phyloP scores from a whole-genome alignment of 1,140 invertebrate genomes.

The Phymastichus coffea region DNA sequence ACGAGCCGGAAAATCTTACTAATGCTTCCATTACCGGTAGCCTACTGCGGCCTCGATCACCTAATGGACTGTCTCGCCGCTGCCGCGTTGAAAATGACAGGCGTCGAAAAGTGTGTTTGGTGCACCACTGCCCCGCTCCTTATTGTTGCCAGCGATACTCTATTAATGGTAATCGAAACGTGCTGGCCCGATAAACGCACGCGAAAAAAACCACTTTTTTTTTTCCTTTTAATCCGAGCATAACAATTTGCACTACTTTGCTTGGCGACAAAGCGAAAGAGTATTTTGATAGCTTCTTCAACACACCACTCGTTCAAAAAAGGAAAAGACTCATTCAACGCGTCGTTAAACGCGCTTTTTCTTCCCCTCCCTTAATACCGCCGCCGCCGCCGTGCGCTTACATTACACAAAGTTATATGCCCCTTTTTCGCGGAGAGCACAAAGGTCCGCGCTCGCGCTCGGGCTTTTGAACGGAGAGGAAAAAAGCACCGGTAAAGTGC shows the following conservation, averaged over 20 bases:
- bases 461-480: too few species aligned
- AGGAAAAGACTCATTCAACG: slow-evolving; percentile 9
- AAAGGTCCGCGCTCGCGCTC: neutral
- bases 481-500: slow-evolving; percentile 15
- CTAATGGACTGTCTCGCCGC: slow-evolving; percentile 4
- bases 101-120: neutral
- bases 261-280: too few species aligned
- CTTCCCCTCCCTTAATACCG: neutral
- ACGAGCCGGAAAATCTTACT: slow-evolving; percentile 23
- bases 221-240: neutral
- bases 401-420: neutral
- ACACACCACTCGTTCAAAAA: neutral
- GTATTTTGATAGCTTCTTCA: too few species aligned
- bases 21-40: slow-evolving; percentile 8
- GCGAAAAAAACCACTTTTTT: too few species aligned
- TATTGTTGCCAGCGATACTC: too few species aligned
- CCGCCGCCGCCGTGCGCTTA: neutral
- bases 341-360: slow-evolving; percentile 11
- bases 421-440: neutral
- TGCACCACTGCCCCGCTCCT: too few species aligned
- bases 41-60: slow-evolving; percentile 4
- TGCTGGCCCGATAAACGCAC: too few species aligned
- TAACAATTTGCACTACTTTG: too few species aligned
- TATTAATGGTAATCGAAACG: too few species aligned
- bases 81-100: neutral